Base-by-base conservation (phyloP, 2,113 vertebrate species). In the Thunnus maccoyii region DNA sequence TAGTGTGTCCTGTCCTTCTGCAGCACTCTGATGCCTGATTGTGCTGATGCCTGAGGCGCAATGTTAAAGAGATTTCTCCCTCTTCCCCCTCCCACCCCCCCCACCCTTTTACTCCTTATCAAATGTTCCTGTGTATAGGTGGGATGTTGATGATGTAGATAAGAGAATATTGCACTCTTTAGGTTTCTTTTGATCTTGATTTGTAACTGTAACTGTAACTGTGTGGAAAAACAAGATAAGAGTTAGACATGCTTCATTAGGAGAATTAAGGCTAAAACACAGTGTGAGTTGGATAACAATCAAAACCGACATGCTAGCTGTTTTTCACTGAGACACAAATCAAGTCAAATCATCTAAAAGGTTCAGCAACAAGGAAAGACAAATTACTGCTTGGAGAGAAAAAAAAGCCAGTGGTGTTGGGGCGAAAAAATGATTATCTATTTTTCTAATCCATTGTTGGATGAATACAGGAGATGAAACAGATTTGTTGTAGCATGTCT, bases 141-240 rank as follows among this genome's bases (percentile, higher is more conserved):
- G 93, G 85, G 91, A 87, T 86, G 83, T 90, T 32, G 82, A 83
- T 86, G 80, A 90, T 92, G 89, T 90, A 94, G 90, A 92, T 91
- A 92, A 91, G 89, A 92, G 76, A 92, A 89, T 91, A 89, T 88
- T 92, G 92, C 91, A 92, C 90, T 91, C 76, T 82, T 87, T 85
- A 89, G 76, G 87, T 92, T 92, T 91, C 82, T 88, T 94, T 92
- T 92, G 73, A 90, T 92, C 88, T 90, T 83, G 70, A 89, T 91
- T 93, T 90, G 78, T 91, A 88, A 93, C 87, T 86, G 89, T 92
- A 87, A 91, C 90, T 90, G 85, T 91, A 91, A 89, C 76, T 88
- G 82, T 91, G 86, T 88, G 78, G 80, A 89, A 82, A 87, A 90
- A 86, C 76, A 82, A 87, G 88, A 84, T 91, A 92, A 88, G 84